Conservation (phyloP, 2,797 vertebrate genomes). For the Ctenopoma kingsleyae region DNA sequence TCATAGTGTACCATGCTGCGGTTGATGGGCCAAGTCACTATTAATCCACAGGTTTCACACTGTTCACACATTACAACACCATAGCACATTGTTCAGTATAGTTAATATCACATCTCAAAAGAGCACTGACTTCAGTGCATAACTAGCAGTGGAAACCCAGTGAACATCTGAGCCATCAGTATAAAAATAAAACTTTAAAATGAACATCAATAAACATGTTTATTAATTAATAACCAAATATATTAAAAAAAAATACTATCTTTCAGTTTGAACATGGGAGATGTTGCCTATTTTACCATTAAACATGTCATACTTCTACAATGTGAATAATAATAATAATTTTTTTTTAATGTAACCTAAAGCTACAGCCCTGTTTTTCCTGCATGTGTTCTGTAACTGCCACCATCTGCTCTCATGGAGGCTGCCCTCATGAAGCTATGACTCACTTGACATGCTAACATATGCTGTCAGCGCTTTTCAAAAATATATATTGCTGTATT, state of each 20-base stretch:
- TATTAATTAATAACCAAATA: neutral
- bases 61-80: slow-evolving; percentile 7
- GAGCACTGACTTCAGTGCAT: neutral
- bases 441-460: slow-evolving; percentile 8
- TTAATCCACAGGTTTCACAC: slow-evolving; percentile 11
- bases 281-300: neutral
- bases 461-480: neutral
- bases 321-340: neutral
- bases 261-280: neutral
- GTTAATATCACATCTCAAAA: slow-evolving; percentile 21
- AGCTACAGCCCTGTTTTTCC: slow-evolving; percentile 3
- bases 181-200: neutral
- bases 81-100: neutral
- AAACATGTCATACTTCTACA: neutral
- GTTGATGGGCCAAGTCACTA: neutral
- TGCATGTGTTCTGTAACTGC: slow-evolving; percentile 15
- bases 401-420: slow-evolving; percentile 14
- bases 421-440: slow-evolving; percentile 5
- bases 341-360: slow-evolving; percentile 4
- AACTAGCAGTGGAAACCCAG: neutral
- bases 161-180: neutral
- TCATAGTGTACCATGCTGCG: no score
- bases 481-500: neutral
- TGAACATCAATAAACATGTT: neutral
- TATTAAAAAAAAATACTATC: neutral